Evolutionary conservation across 1,140 invertebrate genomes (phyloP), one percentile per base, ranked within the genome.

Genomic region (Drosophila miranda): DNA sequence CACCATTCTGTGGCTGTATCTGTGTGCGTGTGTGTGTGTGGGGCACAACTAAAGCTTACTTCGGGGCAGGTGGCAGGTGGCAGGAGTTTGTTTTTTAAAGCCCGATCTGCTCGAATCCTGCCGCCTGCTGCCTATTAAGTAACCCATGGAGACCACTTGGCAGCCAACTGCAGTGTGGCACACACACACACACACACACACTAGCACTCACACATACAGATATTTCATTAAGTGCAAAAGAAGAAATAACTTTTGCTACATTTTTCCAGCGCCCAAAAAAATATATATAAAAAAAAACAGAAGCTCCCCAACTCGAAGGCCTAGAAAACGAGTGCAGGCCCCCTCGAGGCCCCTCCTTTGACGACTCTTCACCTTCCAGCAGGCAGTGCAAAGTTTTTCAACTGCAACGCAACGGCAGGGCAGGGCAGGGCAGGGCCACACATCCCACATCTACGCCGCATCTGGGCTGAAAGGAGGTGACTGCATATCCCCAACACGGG

Each of bases 211-310:
- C 38, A 44, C 53, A 50, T 59, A 41, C 44, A 61, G 67, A 78
- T 63, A 75, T 62, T 80, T 62, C 62, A 84, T 83, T 75, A 83
- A 84, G 80, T 75, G 80, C 64, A 60, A 66, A 75, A 71, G 81
- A 84, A 84, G 80, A 84, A 84, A 84, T 80, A 84, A 84, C 77
- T 86, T 86, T 86, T 86, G 81, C 69, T 49, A 80, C 81, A 87
- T 77, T 84, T 86, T 86, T 74, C 13, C 80, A 73, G 59, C 50
- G 76, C 58, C 67, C 41, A 48, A 59, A 53, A 81, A 77, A 73
- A 61, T 46, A 58, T 19, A 49, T 3, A 13, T 26, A 23, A 48
- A 56, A 55, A 16, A 0, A 58, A 50, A 57, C 44, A 51, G 59
- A 52, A 34, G 16, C 16, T 7, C 28, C 28, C 13, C 4, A 68